These are phyloP conservation scores for Sinonovacula constricta DNA, from an alignment of 1,140 invertebrate genomes.

Conservation along the genomic window DNA sequence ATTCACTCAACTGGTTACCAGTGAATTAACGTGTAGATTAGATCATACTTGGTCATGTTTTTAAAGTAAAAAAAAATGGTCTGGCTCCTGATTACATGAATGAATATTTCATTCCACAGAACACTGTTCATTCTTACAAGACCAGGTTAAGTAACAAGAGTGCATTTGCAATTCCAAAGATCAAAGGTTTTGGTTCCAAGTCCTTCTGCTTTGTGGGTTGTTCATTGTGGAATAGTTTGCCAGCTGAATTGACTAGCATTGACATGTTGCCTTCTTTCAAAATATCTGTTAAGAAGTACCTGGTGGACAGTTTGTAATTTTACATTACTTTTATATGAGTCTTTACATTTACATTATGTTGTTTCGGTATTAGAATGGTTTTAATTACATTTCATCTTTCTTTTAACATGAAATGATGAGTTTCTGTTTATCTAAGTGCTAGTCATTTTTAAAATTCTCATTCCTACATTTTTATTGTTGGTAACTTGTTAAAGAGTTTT, in stretches of 20 bases:
- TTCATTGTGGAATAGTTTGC: conserved; percentile 14
- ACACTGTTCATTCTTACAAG: conserved; percentile 12
- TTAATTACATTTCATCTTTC: too few species aligned
- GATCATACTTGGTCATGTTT: conserved; percentile 22
- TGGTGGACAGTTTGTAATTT: too few species aligned
- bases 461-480: too few species aligned
- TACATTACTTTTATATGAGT: too few species aligned
- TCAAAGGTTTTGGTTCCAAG: conserved; percentile 5
- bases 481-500: too few species aligned
- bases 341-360: too few species aligned
- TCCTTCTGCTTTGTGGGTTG: conserved; percentile 16
- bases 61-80: conserved; percentile 16
- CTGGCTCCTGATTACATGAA: neutral
- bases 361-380: too few species aligned
- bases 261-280: conserved; percentile 2
- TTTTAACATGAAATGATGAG: conserved; percentile 3
- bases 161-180: neutral
- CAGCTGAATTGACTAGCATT: neutral
- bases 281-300: neutral
- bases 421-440: conserved; percentile 13
- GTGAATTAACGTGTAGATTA: conserved; percentile 15
- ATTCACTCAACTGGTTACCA: conserved; percentile 5
- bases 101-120: conserved; percentile 15
- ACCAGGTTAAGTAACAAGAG: conserved; percentile 16
- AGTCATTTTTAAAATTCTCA: conserved; percentile 7